These are phyloP conservation scores for Polydrusus tereticollis DNA, from an alignment of 2,888 invertebrate genomes.

Conservation along the genomic window DNA sequence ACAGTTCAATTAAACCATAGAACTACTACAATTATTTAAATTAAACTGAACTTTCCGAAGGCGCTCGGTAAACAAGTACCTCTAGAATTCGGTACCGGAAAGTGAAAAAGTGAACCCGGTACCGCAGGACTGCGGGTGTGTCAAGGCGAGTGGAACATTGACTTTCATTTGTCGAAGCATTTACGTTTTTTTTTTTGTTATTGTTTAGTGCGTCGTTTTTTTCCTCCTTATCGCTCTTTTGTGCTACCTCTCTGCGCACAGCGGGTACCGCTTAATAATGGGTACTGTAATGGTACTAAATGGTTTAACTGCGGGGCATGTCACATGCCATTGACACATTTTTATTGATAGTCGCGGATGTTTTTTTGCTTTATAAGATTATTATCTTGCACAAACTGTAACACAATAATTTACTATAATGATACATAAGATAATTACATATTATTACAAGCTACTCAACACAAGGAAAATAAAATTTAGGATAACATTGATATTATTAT, in stretches of 20 bases:
- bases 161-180: conserved; percentile 54
- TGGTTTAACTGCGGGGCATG: not conserved
- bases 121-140: conserved; percentile 53
- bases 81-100: conserved; percentile 51
- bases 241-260: conserved; percentile 11
- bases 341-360: conserved; percentile 8
- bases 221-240: not conserved
- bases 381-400: not conserved
- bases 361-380: not conserved
- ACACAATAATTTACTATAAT: too few relatives aligned
- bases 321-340: not conserved
- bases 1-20: too few relatives aligned
- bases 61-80: conserved; percentile 25
- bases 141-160: conserved; percentile 57
- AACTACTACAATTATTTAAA: too few relatives aligned
- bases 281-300: conserved; percentile 2
- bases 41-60: not conserved
- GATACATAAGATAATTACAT: too few relatives aligned
- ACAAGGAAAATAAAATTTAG: too few relatives aligned
- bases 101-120: conserved; percentile 50
- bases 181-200: conserved; percentile 38
- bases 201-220: conserved; percentile 25
- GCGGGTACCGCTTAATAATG: not conserved
- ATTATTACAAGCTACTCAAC: too few relatives aligned
- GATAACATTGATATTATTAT: too few relatives aligned